Conservation (phyloP, 2,797 vertebrate genomes). For the Megalops cyprinoides region DNA sequence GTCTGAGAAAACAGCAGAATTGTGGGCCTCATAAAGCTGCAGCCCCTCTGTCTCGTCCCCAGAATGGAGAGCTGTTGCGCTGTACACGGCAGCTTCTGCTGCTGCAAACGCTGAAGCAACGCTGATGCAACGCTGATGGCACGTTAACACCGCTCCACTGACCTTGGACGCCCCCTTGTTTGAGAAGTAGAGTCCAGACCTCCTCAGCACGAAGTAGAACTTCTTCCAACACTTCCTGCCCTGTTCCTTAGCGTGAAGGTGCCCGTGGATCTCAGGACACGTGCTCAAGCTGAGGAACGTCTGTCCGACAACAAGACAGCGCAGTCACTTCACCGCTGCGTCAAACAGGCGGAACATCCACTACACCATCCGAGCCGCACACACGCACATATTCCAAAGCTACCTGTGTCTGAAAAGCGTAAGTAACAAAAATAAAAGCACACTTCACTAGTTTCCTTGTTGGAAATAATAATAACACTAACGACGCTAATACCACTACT, state of each 20-base stretch:
- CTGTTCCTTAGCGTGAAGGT: slow-evolving; percentile 90
- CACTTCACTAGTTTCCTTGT: too few relatives aligned
- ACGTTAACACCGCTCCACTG: slow-evolving; percentile 55
- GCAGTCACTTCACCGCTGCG: not conserved
- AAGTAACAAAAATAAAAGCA: too few relatives aligned
- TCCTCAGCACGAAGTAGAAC: slow-evolving; percentile 91
- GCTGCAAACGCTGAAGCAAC: too few relatives aligned
- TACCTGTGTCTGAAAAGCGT: too few relatives aligned
- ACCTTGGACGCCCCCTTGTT: slow-evolving; percentile 98
- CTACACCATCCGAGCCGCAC: too few relatives aligned
- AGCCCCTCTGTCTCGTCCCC: not conserved
- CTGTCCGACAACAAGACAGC: slow-evolving; percentile 67
- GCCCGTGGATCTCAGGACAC: slow-evolving; percentile 94
- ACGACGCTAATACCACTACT: too few relatives aligned
- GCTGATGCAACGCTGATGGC: too few relatives aligned
- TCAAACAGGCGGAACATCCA: too few relatives aligned
- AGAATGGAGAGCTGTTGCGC: too few relatives aligned
- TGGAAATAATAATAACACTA: too few relatives aligned
- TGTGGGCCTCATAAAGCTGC: not conserved
- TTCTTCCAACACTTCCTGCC: slow-evolving; percentile 96
- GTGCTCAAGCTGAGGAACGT: slow-evolving; percentile 92
- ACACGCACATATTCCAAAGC: too few relatives aligned
- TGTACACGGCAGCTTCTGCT: too few relatives aligned
- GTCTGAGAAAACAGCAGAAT: not conserved
- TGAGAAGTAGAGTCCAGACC: slow-evolving; percentile 98